Base-by-base conservation (phyloP, 2,113 vertebrate species). In the Rhagologus leucostigma region DNA sequence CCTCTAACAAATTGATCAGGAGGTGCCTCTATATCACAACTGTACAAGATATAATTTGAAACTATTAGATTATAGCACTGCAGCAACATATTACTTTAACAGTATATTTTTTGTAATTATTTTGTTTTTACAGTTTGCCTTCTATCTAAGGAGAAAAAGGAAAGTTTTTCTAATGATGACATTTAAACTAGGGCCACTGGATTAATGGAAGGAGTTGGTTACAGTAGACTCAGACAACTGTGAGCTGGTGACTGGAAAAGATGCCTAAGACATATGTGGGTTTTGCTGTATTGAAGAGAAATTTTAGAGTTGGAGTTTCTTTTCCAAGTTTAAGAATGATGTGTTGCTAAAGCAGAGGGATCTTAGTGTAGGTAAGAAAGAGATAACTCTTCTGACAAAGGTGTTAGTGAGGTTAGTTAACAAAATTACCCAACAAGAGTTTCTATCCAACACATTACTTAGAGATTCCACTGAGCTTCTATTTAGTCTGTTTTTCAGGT, bases 231-330 rank as follows among this genome's bases (percentile, higher is more conserved):
- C 13, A 3, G 29, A 23, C 23, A 11, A 7, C 39, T 57, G 15
- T 20, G 49, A 80, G 11, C 29, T 63, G 49, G 8, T 56, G 41
- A 42, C 30, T 41, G 46, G 33, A 77, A 53, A 68, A 74, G 29
- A 35, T 77, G 24, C 11, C n/a, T 39, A 16, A 67, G 41, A 13
- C 2, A 9, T 21, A 13, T 3, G 6, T 29, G n/a, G 1, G 1
- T 14, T 84, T 80, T 83, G 8, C 29, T 67, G 65, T 78, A 24
- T 19, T 37, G 39, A 53, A 63, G 22, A 53, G 10, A 62, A 59
- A 39, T 18, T 65, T 57, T 63, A 55, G 46, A 39, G 39, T 35
- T 63, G 23, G 4, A 6, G 3, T 60, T 85, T 60, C 52, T 89
- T 76, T 65, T 80, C 41, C 24, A 49, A 52, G 59, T 73, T 92